Evolutionary conservation across 2,113 vertebrate genomes (phyloP), one percentile per base, ranked within the genome.

Genomic region (Seriola quinqueradiata): DNA sequence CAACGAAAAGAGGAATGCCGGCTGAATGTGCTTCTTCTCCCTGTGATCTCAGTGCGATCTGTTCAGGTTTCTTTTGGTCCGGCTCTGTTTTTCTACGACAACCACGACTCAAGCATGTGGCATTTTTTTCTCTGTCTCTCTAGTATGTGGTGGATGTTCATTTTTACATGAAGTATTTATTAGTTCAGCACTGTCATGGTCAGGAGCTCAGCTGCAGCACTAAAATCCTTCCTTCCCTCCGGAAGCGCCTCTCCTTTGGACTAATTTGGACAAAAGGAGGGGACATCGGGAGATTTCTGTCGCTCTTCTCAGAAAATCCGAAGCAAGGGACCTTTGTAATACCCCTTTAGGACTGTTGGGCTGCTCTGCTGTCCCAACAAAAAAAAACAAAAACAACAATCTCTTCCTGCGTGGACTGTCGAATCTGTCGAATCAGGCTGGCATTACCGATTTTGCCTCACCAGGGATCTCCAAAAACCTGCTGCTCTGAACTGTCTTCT

Each of bases 401-500:
- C 73, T 75, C 76, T 83, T 83, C 77, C 81, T 38, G n/a, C 38
- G 55, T 64, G 76, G 76, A 89, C 72, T 44, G 64, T 83, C 59
- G 23, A 61, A 75, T 72, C 70, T 75, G 75, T 84, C 55, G 1
- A 79, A 87, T 77, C 84, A 86, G 82, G 80, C 89, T 84, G 85
- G 84, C 84, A 83, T 86, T 81, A 50, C 89, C 92, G 21, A 79
- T 59, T 79, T 88, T 92, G 88, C 87, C 90, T 90, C 87, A 80
- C 77, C 83, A 55, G 86, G 81, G 73, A 79, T 79, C 77, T 87
- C 75, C 42, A 61, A 42, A 81, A 90, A 87, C 70, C 92, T 96
- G 96, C 96, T 97, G 96, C 96, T 97, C 95, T 91, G 93, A 95
- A 95, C 91, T 90, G 81, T 95, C 94, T 93, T 93, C 90, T 93